These are phyloP conservation scores for Numida meleagris DNA, from an alignment of 2,113 vertebrate species.

Conservation along the genomic window DNA sequence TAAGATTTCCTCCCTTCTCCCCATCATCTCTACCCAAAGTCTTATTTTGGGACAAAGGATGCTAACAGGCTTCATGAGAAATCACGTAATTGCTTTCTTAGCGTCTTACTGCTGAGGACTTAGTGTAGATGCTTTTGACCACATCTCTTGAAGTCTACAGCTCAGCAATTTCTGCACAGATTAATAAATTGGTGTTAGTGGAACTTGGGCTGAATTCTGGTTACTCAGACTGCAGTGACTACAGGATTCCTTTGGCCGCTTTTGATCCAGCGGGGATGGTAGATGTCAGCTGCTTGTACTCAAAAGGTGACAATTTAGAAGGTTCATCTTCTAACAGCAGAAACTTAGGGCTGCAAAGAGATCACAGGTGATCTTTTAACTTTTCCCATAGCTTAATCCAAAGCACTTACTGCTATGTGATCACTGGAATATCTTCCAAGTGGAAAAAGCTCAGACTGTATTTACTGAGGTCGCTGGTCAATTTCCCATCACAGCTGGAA, in stretches of 20 bases:
- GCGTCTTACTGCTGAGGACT: neutral
- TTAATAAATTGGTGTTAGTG: too few species aligned
- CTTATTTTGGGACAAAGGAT: too few species aligned
- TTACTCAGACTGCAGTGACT: accelerated
- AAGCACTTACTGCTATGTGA: neutral
- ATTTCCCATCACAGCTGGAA: neutral
- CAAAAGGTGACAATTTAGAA: neutral
- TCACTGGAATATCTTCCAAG: neutral
- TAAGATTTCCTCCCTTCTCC: too few species aligned
- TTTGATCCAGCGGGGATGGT: too few species aligned
- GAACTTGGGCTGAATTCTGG: neutral
- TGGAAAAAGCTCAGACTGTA: neutral
- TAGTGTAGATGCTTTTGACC: too few species aligned
- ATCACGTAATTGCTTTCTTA: too few species aligned
- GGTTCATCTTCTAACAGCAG: neutral
- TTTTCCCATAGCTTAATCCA: neutral
- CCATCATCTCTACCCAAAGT: too few species aligned
- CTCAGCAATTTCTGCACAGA: neutral
- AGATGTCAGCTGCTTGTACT: neutral
- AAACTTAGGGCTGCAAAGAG: neutral
- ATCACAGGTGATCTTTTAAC: neutral
- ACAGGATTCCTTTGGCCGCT: neutral
- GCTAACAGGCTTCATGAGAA: accelerated
- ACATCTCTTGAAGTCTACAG: neutral
- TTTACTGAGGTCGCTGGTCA: neutral